Evolutionary conservation across 2,113 vertebrate species (phyloP), one percentile per base, ranked within the genome.

Genomic region (Nymphicus hollandicus): DNA sequence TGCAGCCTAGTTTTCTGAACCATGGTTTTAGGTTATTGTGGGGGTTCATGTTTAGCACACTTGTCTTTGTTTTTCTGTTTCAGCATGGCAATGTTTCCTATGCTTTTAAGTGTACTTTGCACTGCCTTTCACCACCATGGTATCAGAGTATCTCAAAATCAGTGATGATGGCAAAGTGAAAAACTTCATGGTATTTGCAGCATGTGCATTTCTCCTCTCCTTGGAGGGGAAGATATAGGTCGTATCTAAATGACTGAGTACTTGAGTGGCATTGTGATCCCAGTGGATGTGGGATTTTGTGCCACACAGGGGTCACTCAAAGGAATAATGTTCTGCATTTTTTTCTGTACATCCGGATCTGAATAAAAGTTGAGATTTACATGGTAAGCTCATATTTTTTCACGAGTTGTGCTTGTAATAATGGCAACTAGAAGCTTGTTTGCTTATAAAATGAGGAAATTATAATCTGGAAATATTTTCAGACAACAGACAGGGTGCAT

Each of bases 51-150:
- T 72, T 89, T 18, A 72, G 22, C 17, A 70, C 2, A 2, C 5
- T 4, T 4, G 8, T 35, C 20, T 47, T 68, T 35, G 24, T 33
- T 72, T 64, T 52, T 55, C 7, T 33, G 4, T 29, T 66, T 71
- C 16, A 20, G 9, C 3, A 7, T 23, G 25, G 10, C 11, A 47
- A 23, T 69, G 8, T 6, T 88, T 82, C 31, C 8, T 41, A 1
- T 2, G 1, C 23, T 52, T 90, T 76, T 8, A 52, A 5, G 4
- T 76, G 3, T 35, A 10, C 28, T 87, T 91, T 89, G 56, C 16
- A 8, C 2, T 56, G 47, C 10, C 23, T 70, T 81, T 74, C 3
- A 24, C 16, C 16, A 14, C 11, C 1, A 0, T 22, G 16, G 7
- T 23, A 33, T 29, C n/a, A 2, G n/a, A 35, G 8, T 50, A 43